Evolutionary conservation across 1,140 invertebrate species (phyloP), one percentile per base, ranked within the genome.

Genomic region (Rhyacophila brunnea): DNA sequence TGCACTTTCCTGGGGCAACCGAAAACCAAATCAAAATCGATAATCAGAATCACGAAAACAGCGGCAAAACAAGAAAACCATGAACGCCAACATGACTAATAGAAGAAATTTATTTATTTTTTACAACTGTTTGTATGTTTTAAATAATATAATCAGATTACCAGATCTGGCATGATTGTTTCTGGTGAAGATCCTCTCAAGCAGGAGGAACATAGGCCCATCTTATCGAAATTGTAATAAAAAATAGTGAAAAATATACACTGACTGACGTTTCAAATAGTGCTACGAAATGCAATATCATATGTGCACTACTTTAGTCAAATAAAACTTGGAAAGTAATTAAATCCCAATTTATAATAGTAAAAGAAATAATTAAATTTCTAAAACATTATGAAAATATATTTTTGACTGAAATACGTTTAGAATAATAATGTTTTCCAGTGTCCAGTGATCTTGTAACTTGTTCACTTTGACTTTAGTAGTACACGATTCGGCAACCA

Each of bases 181-280:
- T 77, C 73, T 23, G 73, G 61, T 17, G 77, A 72, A 47, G 75
- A 74, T 50, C 74, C 74, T 62, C 59, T 75, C 68, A 75, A 77
- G 63, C 77, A 79, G 13, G 77, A 79, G 28, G 68, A 69, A 62
- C 76, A 70, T 56, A 78, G 68, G 35, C 75, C 75, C 77, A 79
- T 79, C 67, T 63, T 71, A 10, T 15, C 13, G n/a, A 19, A 32
- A 7, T 58, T 42, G 13, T 10, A 45, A 34, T 54, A 32, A 15
- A 45, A 15, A 17, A 45, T 17, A 17, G 2, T 4, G 2, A 45
- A 5, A 28, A 28, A 28, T 28, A 9, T 28, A 28, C 23, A 28
- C 23, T 5, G 10, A 45, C 14, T 45, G 43, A 45, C 43, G 43
- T 45, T 45, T 45, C 14, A 45, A 45, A 45, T 45, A 45, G 38